These are phyloP conservation scores for Ectemnius cavifrons DNA, from an alignment of 2,888 invertebrate genomes.

Conservation along the genomic window DNA sequence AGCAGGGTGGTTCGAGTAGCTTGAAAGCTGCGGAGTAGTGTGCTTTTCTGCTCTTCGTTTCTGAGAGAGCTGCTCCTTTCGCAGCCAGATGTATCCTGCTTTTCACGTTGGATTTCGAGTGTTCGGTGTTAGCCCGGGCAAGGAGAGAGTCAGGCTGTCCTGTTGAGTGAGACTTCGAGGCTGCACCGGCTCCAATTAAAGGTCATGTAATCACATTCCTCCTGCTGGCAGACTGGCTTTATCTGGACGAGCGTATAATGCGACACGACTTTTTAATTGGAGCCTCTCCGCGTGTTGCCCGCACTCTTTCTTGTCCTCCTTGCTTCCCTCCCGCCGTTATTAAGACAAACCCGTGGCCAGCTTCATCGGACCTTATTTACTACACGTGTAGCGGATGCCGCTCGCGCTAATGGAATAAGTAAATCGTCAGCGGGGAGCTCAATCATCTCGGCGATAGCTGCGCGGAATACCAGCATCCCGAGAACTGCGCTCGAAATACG, in stretches of 20 bases:
- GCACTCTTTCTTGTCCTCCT: background rate
- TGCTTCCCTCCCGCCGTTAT: background rate
- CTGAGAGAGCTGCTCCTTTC: no score
- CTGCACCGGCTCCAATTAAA: conserved; percentile 42
- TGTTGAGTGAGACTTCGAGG: conserved; percentile 1
- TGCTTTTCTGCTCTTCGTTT: no score
- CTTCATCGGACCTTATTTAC: no score
- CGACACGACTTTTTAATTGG: conserved; percentile 52
- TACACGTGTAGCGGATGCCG: no score
- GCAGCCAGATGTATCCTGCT: no score
- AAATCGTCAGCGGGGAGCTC: background rate
- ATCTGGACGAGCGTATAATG: conserved; percentile 31
- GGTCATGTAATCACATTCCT: conserved; percentile 41
- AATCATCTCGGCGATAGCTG: no score
- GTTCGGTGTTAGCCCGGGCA: no score
- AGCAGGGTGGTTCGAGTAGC: background rate
- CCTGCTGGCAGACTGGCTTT: conserved; percentile 11
- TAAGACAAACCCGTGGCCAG: no score
- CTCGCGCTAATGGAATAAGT: conserved; percentile 4
- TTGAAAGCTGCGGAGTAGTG: no score
- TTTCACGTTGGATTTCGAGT: no score
- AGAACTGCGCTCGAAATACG: background rate
- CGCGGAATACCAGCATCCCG: background rate
- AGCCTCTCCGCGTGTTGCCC: conserved; percentile 10
- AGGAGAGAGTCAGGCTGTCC: no score